Base-by-base conservation (phyloP, 1,140 invertebrate species). In the Drosophila tropicalis region DNA sequence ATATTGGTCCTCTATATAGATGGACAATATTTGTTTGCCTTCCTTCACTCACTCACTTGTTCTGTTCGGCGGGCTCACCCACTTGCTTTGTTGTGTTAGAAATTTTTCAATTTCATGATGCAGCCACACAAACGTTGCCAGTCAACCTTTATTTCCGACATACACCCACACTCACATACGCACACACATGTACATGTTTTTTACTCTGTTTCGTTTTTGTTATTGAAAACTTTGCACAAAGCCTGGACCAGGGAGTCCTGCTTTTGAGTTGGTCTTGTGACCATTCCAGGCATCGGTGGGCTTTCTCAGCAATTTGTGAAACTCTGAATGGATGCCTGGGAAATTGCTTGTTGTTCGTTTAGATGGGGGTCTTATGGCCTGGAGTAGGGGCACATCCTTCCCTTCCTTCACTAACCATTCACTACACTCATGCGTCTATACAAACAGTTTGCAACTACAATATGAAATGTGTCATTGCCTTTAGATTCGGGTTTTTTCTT, bases 91-190 rank as follows among this genome's bases (percentile, higher is more conserved):
- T 56, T 65, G 72, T 70, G 54, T 84, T 55, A 7, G n/a, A 57
- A 64, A 67, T 58, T 79, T 83, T 79, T 66, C 72, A 73, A 85
- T 84, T 85, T 70, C 19, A 51, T 51, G 56, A 32, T 39, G 67
- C 73, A 84, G 54, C 77, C 81, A 66, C 69, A 72, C 62, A 69
- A 83, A 64, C 25, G 19, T 12, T 19, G 25, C 19, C 19, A 51
- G 44, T 22, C 40, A 67, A 63, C 71, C 60, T 76, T 61, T 40
- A 41, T 61, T 41, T 34, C 51, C 22, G n/a, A 25, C 29, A 65
- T 15, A 64, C 40, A 47, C 17, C 29, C 57, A 62, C 29, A 55
- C 13, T 29, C 36, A 54, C 15, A 12, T 12, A 39, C 15, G 56
- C 61, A 64, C 61, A 47, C 13, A 51, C 19, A 12, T n/a, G n/a